Evolutionary conservation across 1,140 invertebrate species (phyloP).

Genomic region (Cyclina sinensis): DNA sequence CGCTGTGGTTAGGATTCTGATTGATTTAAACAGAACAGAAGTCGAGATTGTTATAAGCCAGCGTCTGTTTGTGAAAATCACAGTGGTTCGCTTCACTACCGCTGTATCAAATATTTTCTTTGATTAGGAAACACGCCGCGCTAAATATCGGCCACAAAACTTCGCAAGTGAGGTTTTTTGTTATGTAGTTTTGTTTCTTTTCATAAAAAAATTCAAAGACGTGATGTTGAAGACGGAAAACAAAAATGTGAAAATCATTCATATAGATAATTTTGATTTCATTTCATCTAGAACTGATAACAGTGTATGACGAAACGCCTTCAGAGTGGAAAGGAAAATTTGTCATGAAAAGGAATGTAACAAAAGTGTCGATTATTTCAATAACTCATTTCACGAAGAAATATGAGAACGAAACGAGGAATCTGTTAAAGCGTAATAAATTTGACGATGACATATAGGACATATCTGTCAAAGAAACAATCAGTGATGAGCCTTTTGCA

Average conservation of each 20-base stretch:
- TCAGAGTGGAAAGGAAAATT: too few relatives aligned
- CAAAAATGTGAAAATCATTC: too few relatives aligned
- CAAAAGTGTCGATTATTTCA: too few relatives aligned
- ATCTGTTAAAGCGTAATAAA: too few relatives aligned
- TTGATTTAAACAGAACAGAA: background rate
- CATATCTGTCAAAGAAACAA: background rate
- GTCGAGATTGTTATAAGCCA: background rate
- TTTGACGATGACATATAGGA: background rate
- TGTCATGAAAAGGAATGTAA: too few relatives aligned
- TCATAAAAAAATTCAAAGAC: too few relatives aligned
- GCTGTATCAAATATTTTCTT: background rate
- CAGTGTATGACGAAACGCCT: too few relatives aligned
- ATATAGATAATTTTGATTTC: too few relatives aligned
- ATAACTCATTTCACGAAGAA: too few relatives aligned
- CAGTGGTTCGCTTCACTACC: background rate
- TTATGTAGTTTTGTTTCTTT: background rate
- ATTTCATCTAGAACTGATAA: too few relatives aligned
- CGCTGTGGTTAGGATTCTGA: background rate
- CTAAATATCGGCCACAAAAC: background rate
- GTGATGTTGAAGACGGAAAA: too few relatives aligned
- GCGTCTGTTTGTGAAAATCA: background rate
- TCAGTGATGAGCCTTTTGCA: background rate
- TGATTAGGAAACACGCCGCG: constrained; percentile 5
- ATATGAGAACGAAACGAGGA: too few relatives aligned
- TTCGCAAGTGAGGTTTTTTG: background rate